A percentile compares a stretch with the other conserved stretches of the same genome.
These are phyloP conservation scores for Nematostella vectensis DNA, from an alignment of 92 coral and sea anemone species.

Conservation along the genomic window DNA sequence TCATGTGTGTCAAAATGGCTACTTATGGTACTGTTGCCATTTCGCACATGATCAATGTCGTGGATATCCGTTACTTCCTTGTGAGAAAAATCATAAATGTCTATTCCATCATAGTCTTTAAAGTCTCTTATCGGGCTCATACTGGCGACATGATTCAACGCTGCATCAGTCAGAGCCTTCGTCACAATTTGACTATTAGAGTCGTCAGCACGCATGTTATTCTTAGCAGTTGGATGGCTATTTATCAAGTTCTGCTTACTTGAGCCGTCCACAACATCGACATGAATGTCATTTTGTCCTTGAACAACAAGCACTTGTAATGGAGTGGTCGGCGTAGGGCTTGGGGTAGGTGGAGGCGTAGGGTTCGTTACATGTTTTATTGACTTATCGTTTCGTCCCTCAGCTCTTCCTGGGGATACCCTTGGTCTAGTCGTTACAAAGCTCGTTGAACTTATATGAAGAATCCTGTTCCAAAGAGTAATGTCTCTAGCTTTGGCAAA, in stretches of 20 bases:
- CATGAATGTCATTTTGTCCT: constrained; percentile 28
- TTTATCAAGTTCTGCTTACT: not conserved
- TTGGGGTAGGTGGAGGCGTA: constrained; percentile 28
- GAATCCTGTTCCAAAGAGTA: constrained; percentile 28
- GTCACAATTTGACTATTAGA: constrained; percentile 10
- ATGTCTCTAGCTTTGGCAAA: constrained; percentile 29
- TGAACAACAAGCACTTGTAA: constrained; percentile 25
- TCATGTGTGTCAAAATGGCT: constrained; percentile 21
- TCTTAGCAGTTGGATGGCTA: not conserved
- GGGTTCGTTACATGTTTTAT: constrained; percentile 7
- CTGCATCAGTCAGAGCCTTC: constrained; percentile 19
- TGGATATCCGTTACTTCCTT: constrained; percentile 25
- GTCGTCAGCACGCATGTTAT: constrained; percentile 3
- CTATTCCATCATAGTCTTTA: constrained; percentile 24
- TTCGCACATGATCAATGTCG: constrained; percentile 10
- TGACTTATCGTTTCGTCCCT: not conserved
- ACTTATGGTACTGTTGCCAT: constrained; percentile 1
- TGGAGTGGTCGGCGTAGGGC: constrained; percentile 17
- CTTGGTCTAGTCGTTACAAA: constrained; percentile 21
- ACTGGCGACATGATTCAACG: constrained; percentile 13
- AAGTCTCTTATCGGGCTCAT: constrained; percentile 14
- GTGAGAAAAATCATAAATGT: constrained; percentile 27
- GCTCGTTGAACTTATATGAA: constrained; percentile 25
- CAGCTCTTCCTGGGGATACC: constrained; percentile 8
- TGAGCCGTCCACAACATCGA: constrained; percentile 22